Evolutionary conservation across 2,797 vertebrate genomes (phyloP), one percentile per base, ranked within the genome.

Genomic region (Numenius phaeopus): DNA sequence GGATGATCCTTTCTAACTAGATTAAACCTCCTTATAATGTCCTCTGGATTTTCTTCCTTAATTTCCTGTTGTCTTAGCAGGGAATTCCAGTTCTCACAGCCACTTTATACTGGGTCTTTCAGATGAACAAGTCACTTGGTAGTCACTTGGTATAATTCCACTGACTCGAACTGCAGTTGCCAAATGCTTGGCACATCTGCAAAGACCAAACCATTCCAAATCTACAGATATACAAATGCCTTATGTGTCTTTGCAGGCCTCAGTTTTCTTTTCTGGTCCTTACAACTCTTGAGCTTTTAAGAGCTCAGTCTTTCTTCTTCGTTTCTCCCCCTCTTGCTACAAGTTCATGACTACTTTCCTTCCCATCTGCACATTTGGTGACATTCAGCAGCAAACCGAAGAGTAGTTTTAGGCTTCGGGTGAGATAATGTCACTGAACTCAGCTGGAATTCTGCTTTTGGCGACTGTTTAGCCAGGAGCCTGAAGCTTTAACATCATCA

Each of bases 401-500:
- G 5, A 70, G 44, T 18, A 79, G 29, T 57, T 94, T 90, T 42
- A 92, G 40, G 78, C 70, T 94, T 64, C 1, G 2, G 8, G 58
- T 77, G n/a, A 52, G 64, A 88, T 87, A 81, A 65, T 20, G 67
- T 62, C 93, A 90, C 54, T 73, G 66, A 95, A 82, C 14, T 50
- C 73, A 73, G 40, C 6, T 59, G n/a, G 70, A 91, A 87, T 92
- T 87, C 77, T 88, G 54, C 62, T 93, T 88, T 87, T 73, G 83
- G 81, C 23, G 2, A 52, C 34, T 57, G 61, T 64, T 70, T 24
- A 86, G 79, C 61, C 80, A 83, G 76, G 52, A 93, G 67, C 77
- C 67, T 77, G 23, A 87, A 52, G 65, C 37, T 92, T 84, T 93
- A 84, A 82, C 52, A 80, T 78, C 32, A n/a, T 54, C 3, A 11